Evolutionary conservation across 2,888 invertebrate genomes (phyloP).

Genomic region (Empis livida): DNA sequence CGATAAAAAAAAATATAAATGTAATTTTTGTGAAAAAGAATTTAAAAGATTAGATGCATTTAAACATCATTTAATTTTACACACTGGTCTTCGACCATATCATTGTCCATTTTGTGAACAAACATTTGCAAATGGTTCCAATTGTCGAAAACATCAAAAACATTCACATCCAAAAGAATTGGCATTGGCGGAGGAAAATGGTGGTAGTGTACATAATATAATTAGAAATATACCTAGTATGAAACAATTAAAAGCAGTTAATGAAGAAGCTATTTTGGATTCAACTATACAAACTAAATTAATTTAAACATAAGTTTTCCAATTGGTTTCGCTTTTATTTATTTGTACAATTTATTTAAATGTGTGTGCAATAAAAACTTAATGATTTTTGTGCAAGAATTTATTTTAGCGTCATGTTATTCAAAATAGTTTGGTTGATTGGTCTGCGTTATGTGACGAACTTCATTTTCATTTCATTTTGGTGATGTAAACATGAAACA

Average conservation of each 20-base stretch:
- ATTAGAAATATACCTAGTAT: not conserved
- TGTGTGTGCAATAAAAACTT: too few relatives aligned
- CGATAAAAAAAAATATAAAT: constrained; percentile 29
- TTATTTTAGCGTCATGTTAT: too few relatives aligned
- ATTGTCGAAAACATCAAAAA: constrained; percentile 34
- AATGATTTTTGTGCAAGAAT: too few relatives aligned
- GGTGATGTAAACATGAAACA: too few relatives aligned
- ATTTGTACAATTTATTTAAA: too few relatives aligned
- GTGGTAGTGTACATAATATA: not conserved
- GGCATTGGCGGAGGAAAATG: constrained; percentile 28
- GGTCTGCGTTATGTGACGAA: too few relatives aligned
- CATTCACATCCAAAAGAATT: constrained; percentile 32
- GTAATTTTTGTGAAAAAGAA: constrained; percentile 28
- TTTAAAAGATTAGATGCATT: constrained; percentile 33
- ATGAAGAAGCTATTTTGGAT: not conserved
- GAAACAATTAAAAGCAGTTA: not conserved
- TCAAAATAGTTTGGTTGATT: too few relatives aligned
- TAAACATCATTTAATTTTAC: constrained; percentile 33
- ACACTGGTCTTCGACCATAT: constrained; percentile 33
- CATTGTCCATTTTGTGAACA: constrained; percentile 33
- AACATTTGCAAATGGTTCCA: constrained; percentile 34
- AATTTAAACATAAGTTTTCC: too few relatives aligned
- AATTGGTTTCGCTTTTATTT: too few relatives aligned
- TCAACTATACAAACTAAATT: too few relatives aligned
- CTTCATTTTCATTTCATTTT: too few relatives aligned